Conservation (phyloP, 2,797 vertebrate species). For the Menidia menidia region DNA sequence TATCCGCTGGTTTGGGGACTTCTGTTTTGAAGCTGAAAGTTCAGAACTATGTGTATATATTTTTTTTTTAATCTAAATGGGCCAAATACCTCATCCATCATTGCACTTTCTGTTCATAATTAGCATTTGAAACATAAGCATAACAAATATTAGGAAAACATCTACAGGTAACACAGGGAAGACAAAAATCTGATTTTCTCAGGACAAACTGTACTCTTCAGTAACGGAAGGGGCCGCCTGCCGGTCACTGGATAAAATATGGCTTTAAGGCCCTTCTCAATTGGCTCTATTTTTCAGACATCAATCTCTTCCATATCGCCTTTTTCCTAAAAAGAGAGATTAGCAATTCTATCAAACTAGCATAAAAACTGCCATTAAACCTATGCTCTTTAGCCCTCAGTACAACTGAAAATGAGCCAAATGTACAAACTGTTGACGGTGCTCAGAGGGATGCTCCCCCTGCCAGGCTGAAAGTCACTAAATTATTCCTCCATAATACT, state of each 20-base stretch:
- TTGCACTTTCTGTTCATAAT: background rate
- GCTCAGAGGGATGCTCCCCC: background rate
- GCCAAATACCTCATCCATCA: background rate
- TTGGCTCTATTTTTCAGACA: background rate
- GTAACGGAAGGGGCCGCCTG: background rate
- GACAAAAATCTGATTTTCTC: background rate
- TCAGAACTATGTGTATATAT: background rate
- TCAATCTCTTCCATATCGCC: background rate
- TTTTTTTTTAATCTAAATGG: too few species aligned
- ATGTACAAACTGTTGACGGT: background rate
- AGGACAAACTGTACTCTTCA: background rate
- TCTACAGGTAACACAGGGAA: background rate
- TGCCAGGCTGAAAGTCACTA: conserved; percentile 4
- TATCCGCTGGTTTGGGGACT: too few species aligned
- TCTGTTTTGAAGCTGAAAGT: background rate
- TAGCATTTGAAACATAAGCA: too few species aligned
- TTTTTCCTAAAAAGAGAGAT: background rate
- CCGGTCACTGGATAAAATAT: background rate
- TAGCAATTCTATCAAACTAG: background rate
- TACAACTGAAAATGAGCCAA: background rate
- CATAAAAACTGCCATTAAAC: conserved; percentile 2
- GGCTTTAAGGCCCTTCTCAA: background rate
- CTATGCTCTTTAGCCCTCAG: background rate
- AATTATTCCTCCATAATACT: background rate
- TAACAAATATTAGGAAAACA: too few species aligned